Evolutionary conservation across 2,888 invertebrate genomes (phyloP).

Genomic region (Patella caerulea): DNA sequence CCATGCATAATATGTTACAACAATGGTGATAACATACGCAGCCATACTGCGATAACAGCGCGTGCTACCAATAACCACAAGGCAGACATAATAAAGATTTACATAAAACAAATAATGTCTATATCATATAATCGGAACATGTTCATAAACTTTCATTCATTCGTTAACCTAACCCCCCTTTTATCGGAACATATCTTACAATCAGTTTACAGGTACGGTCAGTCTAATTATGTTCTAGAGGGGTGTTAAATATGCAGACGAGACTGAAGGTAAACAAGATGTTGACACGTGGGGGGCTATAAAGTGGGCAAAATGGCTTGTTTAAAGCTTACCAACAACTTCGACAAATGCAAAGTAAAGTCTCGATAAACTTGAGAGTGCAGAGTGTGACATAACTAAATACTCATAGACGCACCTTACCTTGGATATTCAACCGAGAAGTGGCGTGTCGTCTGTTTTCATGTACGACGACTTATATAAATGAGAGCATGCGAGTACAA

Average conservation of each 20-base stretch:
- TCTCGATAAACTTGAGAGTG: not conserved
- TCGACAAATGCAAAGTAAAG: not conserved
- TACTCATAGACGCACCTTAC: slow-evolving; percentile 3
- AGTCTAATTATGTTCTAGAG: slow-evolving; percentile 3
- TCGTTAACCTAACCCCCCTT: too few species aligned
- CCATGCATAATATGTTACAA: too few species aligned
- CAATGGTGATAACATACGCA: too few species aligned
- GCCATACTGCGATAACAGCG: too few species aligned
- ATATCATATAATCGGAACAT: too few species aligned
- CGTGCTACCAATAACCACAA: too few species aligned
- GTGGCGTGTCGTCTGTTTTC: not conserved
- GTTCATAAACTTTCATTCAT: too few species aligned
- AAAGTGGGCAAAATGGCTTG: not conserved
- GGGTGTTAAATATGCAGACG: not conserved
- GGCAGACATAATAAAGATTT: too few species aligned
- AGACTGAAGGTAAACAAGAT: not conserved
- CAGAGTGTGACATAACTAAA: slow-evolving; percentile 3
- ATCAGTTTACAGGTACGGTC: not conserved
- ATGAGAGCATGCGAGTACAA: too few species aligned
- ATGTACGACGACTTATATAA: too few species aligned
- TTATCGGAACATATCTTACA: too few species aligned
- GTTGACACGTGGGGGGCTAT: not conserved
- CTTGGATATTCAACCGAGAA: not conserved
- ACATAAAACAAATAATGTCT: too few species aligned
- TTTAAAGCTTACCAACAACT: slow-evolving; percentile 1